These are phyloP conservation scores for Anolis carolinensis DNA, from an alignment of 2,113 vertebrate genomes.

Conservation along the genomic window DNA sequence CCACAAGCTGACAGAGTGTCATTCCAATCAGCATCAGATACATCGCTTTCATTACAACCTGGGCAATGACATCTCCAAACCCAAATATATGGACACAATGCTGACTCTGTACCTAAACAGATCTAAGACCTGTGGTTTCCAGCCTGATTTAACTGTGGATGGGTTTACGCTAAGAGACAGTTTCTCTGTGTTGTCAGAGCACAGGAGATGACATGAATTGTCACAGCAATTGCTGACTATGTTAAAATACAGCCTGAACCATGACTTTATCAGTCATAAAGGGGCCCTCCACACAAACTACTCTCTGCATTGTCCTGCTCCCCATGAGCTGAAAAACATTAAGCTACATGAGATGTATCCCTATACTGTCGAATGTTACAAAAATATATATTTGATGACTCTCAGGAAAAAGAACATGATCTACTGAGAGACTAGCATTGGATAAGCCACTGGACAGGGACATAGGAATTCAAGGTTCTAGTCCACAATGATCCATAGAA, in stretches of 20 bases:
- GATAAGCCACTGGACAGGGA: no score
- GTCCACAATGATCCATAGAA: no score
- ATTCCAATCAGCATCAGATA: constrained; percentile 47
- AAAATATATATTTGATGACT: neutral
- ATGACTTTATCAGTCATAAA: constrained; percentile 19
- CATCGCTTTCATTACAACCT: constrained; percentile 40
- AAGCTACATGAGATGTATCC: neutral
- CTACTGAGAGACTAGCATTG: neutral
- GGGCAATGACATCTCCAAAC: constrained; percentile 51
- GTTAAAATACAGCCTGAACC: neutral
- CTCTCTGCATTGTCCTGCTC: no score
- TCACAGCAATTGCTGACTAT: neutral
- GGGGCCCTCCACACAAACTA: neutral
- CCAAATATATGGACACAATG: constrained; percentile 15
- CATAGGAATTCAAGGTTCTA: no score
- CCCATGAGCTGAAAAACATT: neutral
- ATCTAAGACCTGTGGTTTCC: neutral
- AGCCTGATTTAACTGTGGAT: constrained; percentile 7
- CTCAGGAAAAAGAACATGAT: neutral
- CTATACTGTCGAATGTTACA: neutral
- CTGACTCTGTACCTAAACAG: constrained; percentile 47
- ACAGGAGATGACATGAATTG: neutral
- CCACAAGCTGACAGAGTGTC: constrained; percentile 48
- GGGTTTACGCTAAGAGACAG: constrained; percentile 17
- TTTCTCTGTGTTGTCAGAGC: neutral